A percentile compares a stretch with the other conserved stretches of the same genome.
Conservation (phyloP, 2,113 vertebrate species). For the Shinisaurus crocodilurus region DNA sequence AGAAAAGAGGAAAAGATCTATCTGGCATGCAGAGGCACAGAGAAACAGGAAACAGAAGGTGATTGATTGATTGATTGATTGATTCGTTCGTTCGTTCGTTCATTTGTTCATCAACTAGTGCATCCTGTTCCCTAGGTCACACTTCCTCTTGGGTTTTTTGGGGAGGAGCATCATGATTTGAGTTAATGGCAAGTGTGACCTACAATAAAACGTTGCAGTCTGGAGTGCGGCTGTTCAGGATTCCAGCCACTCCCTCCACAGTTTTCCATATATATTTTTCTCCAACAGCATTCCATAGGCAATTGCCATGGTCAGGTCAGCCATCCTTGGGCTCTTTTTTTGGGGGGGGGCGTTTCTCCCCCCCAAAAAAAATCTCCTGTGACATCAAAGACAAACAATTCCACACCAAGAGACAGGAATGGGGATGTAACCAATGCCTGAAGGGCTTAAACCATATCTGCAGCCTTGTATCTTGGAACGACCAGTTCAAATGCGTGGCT, state of each 20-base stretch:
- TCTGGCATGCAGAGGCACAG: neutral
- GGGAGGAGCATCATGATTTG: neutral
- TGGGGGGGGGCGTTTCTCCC: no score
- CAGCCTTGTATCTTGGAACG: neutral
- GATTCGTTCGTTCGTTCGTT: no score
- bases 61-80: no score
- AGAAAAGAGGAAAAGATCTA: neutral
- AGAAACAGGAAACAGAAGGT: neutral
- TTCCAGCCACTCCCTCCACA: no score
- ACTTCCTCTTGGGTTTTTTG: neutral
- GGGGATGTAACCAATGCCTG: neutral
- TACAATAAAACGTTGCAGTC: neutral
- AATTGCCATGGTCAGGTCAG: no score
- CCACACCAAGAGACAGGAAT: neutral
- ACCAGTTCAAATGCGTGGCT: neutral
- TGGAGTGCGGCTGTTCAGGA: neutral
- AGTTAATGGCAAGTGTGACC: neutral
- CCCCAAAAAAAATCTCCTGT: no score
- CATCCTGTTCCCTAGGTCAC: no score
- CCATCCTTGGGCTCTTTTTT: no score
- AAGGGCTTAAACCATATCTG: neutral
- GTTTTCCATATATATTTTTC: no score
- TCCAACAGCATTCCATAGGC: no score
- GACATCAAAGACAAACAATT: slow-evolving; percentile 5
- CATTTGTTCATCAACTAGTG: no score